Evolutionary conservation across 2,113 vertebrate genomes (phyloP).

Genomic region (Misgurnus anguillicaudatus): DNA sequence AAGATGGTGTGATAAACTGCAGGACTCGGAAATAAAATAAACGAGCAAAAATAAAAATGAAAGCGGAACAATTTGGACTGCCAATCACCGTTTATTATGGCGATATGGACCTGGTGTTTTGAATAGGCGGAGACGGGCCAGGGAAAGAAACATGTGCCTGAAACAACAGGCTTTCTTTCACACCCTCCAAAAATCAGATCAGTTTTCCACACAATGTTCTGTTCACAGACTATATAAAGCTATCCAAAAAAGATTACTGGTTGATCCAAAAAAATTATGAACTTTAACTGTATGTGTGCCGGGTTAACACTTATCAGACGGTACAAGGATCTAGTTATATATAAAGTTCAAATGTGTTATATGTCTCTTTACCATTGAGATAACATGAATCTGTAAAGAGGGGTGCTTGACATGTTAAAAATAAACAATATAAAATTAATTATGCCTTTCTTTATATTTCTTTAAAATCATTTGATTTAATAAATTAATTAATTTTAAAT

Average conservation of each 20-base stretch:
- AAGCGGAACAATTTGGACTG: slow-evolving; percentile 56
- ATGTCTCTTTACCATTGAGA: not conserved
- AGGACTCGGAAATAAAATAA: slow-evolving; percentile 49
- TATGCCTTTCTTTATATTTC: too few relatives aligned
- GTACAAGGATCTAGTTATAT: not conserved
- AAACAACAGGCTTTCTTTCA: slow-evolving; percentile 44
- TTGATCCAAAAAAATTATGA: not conserved
- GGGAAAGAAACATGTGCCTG: slow-evolving; percentile 23
- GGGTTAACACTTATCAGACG: not conserved
- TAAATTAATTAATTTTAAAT: too few relatives aligned
- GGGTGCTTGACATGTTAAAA: too few relatives aligned
- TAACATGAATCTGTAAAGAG: not conserved
- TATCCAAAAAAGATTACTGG: not conserved
- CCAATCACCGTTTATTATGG: slow-evolving; percentile 58
- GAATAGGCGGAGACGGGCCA: slow-evolving; percentile 22
- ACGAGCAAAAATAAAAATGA: slow-evolving; percentile 57
- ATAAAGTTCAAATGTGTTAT: not conserved
- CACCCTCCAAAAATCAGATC: slow-evolving; percentile 38
- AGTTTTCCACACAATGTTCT: slow-evolving; percentile 2
- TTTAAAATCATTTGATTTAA: not conserved
- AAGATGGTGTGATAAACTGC: slow-evolving; percentile 59
- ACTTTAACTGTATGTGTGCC: not conserved
- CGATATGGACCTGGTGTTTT: slow-evolving; percentile 43
- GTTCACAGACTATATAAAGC: not conserved
- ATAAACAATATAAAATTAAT: too few relatives aligned